A percentile compares a stretch with the other conserved stretches of the same genome.
These are phyloP conservation scores for Neomicropteryx cornuta DNA, from an alignment of 1,140 invertebrate genomes.

Conservation along the genomic window DNA sequence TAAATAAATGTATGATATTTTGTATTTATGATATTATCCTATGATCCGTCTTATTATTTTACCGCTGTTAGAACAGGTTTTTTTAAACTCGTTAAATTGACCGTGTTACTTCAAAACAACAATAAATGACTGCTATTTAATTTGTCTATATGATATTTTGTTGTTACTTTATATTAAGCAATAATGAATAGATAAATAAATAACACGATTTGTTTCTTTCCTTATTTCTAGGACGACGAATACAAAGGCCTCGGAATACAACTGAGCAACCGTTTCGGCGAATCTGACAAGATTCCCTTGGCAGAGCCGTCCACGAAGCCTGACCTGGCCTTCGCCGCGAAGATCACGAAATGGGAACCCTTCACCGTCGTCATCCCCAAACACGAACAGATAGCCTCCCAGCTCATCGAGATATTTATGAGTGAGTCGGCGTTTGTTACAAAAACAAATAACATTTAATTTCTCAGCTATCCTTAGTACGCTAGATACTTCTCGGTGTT, in stretches of 20 bases:
- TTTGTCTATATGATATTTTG: no score
- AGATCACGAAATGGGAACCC: constrained; percentile 51
- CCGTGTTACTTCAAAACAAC: no score
- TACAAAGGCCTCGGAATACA: constrained; percentile 45
- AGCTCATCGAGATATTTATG: constrained; percentile 63
- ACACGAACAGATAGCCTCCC: constrained; percentile 54
- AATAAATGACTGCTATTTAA: no score
- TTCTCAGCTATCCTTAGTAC: not conserved
- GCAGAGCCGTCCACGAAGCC: constrained; percentile 57
- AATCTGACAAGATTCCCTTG: constrained; percentile 47
- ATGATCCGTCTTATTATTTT: no score
- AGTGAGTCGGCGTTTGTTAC: constrained; percentile 28
- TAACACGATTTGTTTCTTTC: constrained; percentile 5
- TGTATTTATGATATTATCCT: no score
- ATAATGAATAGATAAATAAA: constrained; percentile 1
- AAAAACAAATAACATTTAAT: not conserved
- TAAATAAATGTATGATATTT: no score
- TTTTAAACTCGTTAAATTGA: no score
- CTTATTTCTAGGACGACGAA: constrained; percentile 44
- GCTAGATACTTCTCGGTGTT: not conserved
- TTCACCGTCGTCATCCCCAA: constrained; percentile 67
- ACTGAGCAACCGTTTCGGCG: constrained; percentile 43
- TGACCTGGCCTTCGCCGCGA: constrained; percentile 51
- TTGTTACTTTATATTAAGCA: no score
- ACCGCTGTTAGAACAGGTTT: no score